Conservation (phyloP, 2,888 invertebrate genomes). For the Xylota sylvarum region DNA sequence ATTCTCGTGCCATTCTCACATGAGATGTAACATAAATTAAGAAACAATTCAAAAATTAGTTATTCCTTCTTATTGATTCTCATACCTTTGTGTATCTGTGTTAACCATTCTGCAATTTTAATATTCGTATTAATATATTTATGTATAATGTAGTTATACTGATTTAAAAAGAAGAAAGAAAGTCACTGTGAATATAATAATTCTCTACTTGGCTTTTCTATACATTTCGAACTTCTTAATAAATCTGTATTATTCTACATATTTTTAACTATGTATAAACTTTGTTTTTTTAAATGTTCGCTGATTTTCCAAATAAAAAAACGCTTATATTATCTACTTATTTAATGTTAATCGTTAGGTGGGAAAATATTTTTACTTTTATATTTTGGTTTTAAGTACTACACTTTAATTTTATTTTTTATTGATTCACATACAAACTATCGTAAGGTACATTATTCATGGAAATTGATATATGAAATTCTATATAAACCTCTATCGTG, state of each 20-base stretch:
- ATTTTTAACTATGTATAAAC: constrained; percentile 3
- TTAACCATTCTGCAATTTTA: no score
- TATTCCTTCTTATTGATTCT: background rate
- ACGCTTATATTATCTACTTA: constrained; percentile 43
- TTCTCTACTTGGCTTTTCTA: background rate
- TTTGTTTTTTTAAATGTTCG: background rate
- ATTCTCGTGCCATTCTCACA: no score
- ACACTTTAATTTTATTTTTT: constrained; percentile 25
- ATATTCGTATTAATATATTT: no score
- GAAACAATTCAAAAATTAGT: no score
- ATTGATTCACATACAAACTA: constrained; percentile 58
- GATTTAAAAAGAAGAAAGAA: background rate
- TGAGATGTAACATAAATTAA: no score
- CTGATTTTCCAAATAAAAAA: constrained; percentile 31
- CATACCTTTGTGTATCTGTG: background rate
- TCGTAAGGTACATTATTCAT: constrained; percentile 75
- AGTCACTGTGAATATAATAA: constrained; percentile 21
- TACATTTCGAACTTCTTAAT: constrained; percentile 2
- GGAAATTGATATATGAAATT: constrained; percentile 75
- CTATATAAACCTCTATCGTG: constrained; percentile 70
- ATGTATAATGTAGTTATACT: no score
- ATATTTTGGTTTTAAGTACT: constrained; percentile 21
- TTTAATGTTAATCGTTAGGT: constrained; percentile 67
- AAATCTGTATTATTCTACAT: constrained; percentile 10
- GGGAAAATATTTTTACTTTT: constrained; percentile 67